Percentiles rank a stretch among this genome's conserved stretches.
These are phyloP conservation scores for Paralichthys olivaceus DNA, from an alignment of 2,113 vertebrate genomes.

Conservation along the genomic window DNA sequence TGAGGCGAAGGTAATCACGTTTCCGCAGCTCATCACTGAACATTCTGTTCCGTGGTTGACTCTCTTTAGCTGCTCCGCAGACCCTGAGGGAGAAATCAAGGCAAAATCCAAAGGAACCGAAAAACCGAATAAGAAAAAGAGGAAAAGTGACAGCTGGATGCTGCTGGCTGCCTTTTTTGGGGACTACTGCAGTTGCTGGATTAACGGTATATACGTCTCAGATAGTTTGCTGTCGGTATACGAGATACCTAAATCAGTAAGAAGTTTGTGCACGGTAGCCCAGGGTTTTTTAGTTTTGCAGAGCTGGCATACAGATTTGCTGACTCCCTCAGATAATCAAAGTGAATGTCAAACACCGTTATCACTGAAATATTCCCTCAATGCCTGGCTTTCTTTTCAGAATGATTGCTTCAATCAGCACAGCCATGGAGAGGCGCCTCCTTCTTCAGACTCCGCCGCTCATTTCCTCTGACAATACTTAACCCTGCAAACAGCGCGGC, in stretches of 20 bases:
- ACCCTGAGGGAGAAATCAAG: slow-evolving; percentile 68
- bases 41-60: slow-evolving; percentile 63
- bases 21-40: slow-evolving; percentile 73
- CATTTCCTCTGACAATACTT: slow-evolving; percentile 69
- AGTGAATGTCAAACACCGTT: slow-evolving; percentile 63
- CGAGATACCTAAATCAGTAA: slow-evolving; percentile 17
- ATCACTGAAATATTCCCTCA: slow-evolving; percentile 57
- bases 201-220: background rate
- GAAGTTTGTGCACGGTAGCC: background rate
- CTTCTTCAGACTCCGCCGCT: slow-evolving; percentile 50
- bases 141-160: slow-evolving; percentile 40
- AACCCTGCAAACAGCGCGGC: slow-evolving; percentile 58
- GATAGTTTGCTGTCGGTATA: slow-evolving; percentile 16
- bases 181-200: background rate
- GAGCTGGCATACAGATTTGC: slow-evolving; percentile 53
- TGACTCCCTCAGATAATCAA: slow-evolving; percentile 67
- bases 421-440: slow-evolving; percentile 47
- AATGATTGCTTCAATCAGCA: slow-evolving; percentile 64
- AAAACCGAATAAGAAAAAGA: slow-evolving; percentile 34
- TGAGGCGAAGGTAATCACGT: slow-evolving; percentile 74
- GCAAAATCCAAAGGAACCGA: slow-evolving; percentile 62
- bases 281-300: slow-evolving; percentile 29
- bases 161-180: slow-evolving; percentile 36
- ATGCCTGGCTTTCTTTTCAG: slow-evolving; percentile 40
- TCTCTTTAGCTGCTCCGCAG: slow-evolving; percentile 63